These are phyloP conservation scores for Agrochola litura DNA, from an alignment of 2,888 invertebrate genomes.

Conservation along the genomic window DNA sequence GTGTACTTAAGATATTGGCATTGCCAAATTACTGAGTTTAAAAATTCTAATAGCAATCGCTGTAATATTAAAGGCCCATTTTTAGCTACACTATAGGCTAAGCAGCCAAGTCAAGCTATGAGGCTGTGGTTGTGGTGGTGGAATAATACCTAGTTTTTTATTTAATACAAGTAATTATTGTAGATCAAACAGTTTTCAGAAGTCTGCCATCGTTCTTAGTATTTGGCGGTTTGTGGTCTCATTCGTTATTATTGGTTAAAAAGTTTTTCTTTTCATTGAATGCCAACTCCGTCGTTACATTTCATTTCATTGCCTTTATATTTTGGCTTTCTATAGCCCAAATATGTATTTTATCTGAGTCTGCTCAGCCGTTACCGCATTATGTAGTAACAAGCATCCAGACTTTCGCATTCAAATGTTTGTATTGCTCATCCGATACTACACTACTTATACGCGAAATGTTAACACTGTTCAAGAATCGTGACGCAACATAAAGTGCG, in stretches of 20 bases:
- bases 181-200: slow-evolving; percentile 7
- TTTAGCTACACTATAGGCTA: neutral
- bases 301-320: neutral
- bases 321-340: neutral
- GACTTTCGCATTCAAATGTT: neutral
- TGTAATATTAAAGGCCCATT: neutral
- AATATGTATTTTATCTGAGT: neutral
- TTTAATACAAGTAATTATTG: slow-evolving; percentile 3
- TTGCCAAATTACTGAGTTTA: too few species aligned
- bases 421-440: slow-evolving; percentile 22
- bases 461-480: slow-evolving; percentile 23
- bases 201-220: slow-evolving; percentile 16
- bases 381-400: neutral
- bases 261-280: slow-evolving; percentile 1
- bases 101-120: neutral
- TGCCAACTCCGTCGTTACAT: neutral
- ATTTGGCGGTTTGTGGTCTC: slow-evolving; percentile 28
- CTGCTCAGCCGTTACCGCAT: neutral
- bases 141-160: neutral
- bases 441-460: slow-evolving; percentile 13
- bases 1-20: neutral
- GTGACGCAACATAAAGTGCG: slow-evolving; percentile 52
- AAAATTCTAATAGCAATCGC: neutral
- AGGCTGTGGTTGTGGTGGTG: neutral
- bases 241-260: neutral